phyloP scores from a whole-genome alignment of 2,888 invertebrate genomes.

The Rhamphomyia laevipes region DNA sequence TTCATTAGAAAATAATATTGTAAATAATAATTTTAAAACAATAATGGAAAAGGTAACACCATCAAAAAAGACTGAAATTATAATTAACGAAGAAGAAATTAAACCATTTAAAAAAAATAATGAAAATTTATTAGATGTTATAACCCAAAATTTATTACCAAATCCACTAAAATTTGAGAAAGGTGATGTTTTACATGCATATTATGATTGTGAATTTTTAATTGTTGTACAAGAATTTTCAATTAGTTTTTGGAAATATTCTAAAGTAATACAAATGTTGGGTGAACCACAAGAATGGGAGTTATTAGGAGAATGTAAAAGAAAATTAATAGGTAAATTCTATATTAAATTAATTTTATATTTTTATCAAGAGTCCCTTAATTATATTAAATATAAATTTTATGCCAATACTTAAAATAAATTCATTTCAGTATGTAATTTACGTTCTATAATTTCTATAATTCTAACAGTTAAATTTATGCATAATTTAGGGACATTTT shows the following conservation, averaged over 20 bases:
- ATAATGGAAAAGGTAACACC: too few relatives aligned
- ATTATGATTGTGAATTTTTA: conserved; percentile 29
- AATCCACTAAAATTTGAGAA: conserved; percentile 29
- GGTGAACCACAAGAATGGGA: conserved; percentile 24
- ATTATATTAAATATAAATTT: background rate
- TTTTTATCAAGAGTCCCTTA: too few relatives aligned
- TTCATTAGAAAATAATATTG: background rate
- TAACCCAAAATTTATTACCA: conserved; percentile 13
- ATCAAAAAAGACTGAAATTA: too few relatives aligned
- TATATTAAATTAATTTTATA: background rate
- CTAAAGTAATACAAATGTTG: conserved; percentile 26
- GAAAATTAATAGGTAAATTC: conserved; percentile 24
- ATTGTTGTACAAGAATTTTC: conserved; percentile 29
- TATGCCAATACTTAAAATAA: too few relatives aligned
- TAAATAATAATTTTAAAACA: background rate
- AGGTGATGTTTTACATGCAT: conserved; percentile 29
- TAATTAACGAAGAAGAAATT: background rate
- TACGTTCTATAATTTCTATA: too few relatives aligned
- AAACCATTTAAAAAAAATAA: background rate
- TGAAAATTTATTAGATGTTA: conserved; percentile 7
- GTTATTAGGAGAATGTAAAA: conserved; percentile 26
- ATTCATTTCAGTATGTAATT: too few relatives aligned
- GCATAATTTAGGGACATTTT: too few relatives aligned
- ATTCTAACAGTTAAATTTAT: too few relatives aligned
- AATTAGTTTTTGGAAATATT: conserved; percentile 33